Evolutionary conservation across 2,113 vertebrate species (phyloP), one percentile per base, ranked within the genome.

Genomic region (Chelonoidis abingdonii): DNA sequence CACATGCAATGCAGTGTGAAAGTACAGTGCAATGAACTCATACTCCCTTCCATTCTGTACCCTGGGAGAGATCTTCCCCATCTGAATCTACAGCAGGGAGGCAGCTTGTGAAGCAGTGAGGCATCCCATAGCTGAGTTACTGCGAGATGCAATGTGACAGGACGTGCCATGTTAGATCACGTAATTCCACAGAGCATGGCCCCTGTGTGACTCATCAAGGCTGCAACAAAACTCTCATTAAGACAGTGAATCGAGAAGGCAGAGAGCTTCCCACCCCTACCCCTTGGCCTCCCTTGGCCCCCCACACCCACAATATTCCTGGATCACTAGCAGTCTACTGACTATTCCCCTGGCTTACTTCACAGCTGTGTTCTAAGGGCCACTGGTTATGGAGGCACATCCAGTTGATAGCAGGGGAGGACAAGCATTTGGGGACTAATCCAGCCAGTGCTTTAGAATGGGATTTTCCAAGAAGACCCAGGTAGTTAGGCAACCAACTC

Each of bases 61-160:
- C 86, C 5, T 11, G 35, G 89, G 84, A n/a, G 84, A 84, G 35
- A 49, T 44, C 0, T 80, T 54, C n/a, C 27, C 84, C 56, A 25
- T 22, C 4, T 1, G 35, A 86, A 35, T 27, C 17, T 1, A 0
- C 53, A 81, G 87, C 81, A 38, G 78, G 49, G 82, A 24, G 76
- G 84, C 87, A 84, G 87, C 3, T 31, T 69, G 21, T 3, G 14
- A 76, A 44, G 53, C 49, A 92, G 24, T 8, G 14, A 2, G 84
- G 93, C 89, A 29, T 80, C 31, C 50, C 5, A 62, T 21, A 62
- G 82, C 89, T 31, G 78, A 88, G 44, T 83, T 38, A 2, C 2
- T 2, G 83, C 25, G 31, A 59, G 92, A 95, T 84, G 92, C 24
- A 4, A 83, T 7, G 75, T 92, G 96, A 95, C 93, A 94, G 41